These are phyloP conservation scores for Drosophila trapezifrons DNA, from an alignment of 1,140 invertebrate species.

Conservation along the genomic window DNA sequence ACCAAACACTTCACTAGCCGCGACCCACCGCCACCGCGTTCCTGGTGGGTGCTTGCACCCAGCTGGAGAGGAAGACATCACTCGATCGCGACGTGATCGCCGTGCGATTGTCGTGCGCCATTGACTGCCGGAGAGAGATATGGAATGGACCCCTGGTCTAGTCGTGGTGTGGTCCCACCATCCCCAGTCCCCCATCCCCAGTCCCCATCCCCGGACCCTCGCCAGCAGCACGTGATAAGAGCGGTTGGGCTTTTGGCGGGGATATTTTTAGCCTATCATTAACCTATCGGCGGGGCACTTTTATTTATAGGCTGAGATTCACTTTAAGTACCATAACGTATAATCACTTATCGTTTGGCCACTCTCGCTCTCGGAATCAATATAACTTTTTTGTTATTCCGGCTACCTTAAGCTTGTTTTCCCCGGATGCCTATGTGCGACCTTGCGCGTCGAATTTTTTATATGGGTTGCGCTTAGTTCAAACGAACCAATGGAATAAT, in stretches of 20 bases:
- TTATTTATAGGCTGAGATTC: constrained; percentile 67
- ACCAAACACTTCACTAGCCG: constrained; percentile 22
- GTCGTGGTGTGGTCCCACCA: constrained; percentile 10
- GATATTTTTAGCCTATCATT: constrained; percentile 56
- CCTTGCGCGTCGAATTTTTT: not conserved
- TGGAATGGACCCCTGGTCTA: constrained; percentile 15
- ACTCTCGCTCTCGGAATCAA: constrained; percentile 7
- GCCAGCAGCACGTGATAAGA: constrained; percentile 67
- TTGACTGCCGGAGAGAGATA: constrained; percentile 29
- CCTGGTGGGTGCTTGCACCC: constrained; percentile 12
- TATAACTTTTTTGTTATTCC: not conserved
- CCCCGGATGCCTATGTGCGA: not conserved
- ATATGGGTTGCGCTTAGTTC: not conserved
- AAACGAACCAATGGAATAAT: not conserved
- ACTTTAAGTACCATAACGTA: constrained; percentile 25
- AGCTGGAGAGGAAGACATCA: constrained; percentile 26
- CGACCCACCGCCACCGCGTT: constrained; percentile 10
- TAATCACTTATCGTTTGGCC: constrained; percentile 30
- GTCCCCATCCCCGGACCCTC: constrained; percentile 12
- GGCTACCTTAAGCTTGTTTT: not conserved
- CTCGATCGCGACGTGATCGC: constrained; percentile 47
- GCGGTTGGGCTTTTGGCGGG: constrained; percentile 2
- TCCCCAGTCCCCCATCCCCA: not conserved
- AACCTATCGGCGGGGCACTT: constrained; percentile 40
- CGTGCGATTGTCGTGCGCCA: constrained; percentile 39